Base-by-base conservation (phyloP, 2,888 invertebrate species). In the Notodonta ziczac region DNA sequence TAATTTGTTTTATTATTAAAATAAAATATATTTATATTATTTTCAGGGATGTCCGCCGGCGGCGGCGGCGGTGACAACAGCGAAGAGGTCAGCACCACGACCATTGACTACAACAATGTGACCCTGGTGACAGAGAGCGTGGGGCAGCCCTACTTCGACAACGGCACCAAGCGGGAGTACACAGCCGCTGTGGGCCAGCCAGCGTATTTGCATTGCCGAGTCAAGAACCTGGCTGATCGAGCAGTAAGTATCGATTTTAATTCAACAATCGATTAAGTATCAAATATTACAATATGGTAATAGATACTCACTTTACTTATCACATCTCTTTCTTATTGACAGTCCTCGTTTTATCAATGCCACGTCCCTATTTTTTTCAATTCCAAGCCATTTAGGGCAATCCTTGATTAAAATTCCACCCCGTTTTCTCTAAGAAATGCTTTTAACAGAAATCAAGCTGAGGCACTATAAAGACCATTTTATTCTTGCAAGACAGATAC, bases 121-220 rank as follows among this genome's bases (percentile, higher is more conserved):
- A 86, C 87, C n/a, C 69, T 75, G 16, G 75, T 80, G 42, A 83
- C 89, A 63, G 96, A 96, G 81, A 95, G 96, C 65, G 96, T 96
- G 88, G 96, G 96, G 62, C 97, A 97, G 86, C 97, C 97, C 42
- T 97, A 97, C 90, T 97, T 97, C 88, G 97, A 97, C 89, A 97
- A 97, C 87, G 95, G 96, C 62, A 97, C 97, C 14, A 95, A 96
- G 78, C 94, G 97, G 53, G 97, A 97, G 83, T 96, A 97, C 81
- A 97, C 97, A 39, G 97, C 97, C 13, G 97, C 97, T 4, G 97
- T 97, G 52, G 97, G 98, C 39, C 97, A 97, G 86, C 96, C 97
- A 16, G 97, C 97, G 39, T 96, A 97, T 83, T 94, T 98, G 63
- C 97, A 97, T 86, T 98, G 98, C 86, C 94, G 97, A 69, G 98